A percentile compares a stretch with the other conserved stretches of the same genome.
Evolutionary conservation across 2,113 vertebrate species (phyloP).

Genomic region (Bolborhynchus lineola): DNA sequence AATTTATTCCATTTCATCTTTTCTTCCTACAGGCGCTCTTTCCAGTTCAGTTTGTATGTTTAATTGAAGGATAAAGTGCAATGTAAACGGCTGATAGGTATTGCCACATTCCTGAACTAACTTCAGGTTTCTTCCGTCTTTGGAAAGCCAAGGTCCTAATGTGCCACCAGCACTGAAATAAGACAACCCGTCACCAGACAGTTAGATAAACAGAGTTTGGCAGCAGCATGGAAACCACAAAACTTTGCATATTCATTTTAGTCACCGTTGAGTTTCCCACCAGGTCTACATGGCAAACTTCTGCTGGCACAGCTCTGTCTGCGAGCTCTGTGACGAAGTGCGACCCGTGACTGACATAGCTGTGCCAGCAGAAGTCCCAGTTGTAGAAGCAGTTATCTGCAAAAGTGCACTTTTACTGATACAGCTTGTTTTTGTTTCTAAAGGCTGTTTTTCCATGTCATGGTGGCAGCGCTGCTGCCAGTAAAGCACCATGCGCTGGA

Average conservation of each 20-base stretch:
- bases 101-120: not conserved
- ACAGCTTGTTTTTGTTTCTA: conserved; percentile 10
- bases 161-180: too few relatives aligned
- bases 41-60: not conserved
- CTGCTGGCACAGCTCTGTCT: conserved; percentile 55
- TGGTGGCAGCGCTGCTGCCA: not conserved
- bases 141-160: not conserved
- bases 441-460: not conserved
- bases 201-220: not conserved
- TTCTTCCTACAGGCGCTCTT: not conserved
- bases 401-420: conserved; percentile 41
- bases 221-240: fast-evolving
- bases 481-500: not conserved
- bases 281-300: not conserved
- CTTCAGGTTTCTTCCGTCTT: not conserved
- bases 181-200: not conserved
- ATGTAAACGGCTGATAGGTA: not conserved
- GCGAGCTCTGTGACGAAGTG: not conserved
- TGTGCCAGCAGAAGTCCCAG: conserved; percentile 44
- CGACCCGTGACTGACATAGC: conserved; percentile 31
- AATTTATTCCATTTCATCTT: not conserved
- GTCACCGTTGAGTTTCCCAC: not conserved
- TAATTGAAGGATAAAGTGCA: not conserved
- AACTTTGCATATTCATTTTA: not conserved
- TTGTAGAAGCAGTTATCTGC: conserved; percentile 50